Evolutionary conservation across 2,797 vertebrate species (phyloP).

Genomic region (Kryptopterus vitreolus): DNA sequence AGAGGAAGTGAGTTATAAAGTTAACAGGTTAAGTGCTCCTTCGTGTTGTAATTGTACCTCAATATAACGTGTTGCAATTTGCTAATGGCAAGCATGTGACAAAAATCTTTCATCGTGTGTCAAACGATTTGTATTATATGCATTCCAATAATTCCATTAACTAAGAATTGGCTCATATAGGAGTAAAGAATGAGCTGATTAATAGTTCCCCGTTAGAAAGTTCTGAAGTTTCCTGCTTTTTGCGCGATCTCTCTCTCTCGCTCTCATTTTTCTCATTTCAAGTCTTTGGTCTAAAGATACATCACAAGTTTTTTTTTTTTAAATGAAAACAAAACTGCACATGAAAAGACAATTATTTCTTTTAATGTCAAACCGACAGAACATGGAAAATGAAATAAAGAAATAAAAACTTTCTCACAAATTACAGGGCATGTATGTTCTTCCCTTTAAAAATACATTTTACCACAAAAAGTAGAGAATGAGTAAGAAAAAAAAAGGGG

Average conservation of each 20-base stretch:
- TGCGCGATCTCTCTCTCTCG: neutral
- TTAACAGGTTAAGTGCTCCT: conserved; percentile 8
- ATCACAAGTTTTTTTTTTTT: neutral
- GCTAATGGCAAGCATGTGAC: neutral
- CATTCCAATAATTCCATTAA: neutral
- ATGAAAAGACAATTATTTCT: conserved; percentile 31
- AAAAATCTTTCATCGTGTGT: neutral
- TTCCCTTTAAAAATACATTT: conserved; percentile 45
- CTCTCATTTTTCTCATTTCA: neutral
- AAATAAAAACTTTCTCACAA: conserved; percentile 35
- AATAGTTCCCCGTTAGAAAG: neutral
- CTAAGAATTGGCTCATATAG: neutral
- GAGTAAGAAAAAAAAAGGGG: neutral
- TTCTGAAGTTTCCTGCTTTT: neutral
- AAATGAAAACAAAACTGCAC: conserved; percentile 19
- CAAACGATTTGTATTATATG: neutral
- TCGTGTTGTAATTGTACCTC: neutral
- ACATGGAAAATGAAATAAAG: conserved; percentile 19
- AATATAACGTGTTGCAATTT: conserved; percentile 12
- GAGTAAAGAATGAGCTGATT: neutral
- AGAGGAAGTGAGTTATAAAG: conserved; percentile 9
- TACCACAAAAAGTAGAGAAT: conserved; percentile 38
- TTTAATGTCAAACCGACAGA: conserved; percentile 10
- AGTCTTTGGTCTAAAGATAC: neutral
- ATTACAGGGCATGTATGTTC: conserved; percentile 39